Base-by-base conservation (phyloP, 1,140 invertebrate species). In the Drosophila prosaltans region DNA sequence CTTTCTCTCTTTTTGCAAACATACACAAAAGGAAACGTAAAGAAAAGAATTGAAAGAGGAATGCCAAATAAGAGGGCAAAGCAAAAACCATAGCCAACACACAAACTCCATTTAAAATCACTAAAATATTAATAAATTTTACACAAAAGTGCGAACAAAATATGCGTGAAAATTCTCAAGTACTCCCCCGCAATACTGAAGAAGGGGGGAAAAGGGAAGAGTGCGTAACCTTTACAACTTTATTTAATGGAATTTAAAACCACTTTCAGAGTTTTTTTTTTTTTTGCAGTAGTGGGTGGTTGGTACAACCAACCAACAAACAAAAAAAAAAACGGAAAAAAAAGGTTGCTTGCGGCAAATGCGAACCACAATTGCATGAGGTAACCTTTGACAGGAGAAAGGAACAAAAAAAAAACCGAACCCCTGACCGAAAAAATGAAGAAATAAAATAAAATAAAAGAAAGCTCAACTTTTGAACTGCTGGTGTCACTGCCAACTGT, bases 221-320 rank as follows among this genome's bases (percentile, higher is more conserved):
- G 32, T 55, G 73, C 28, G 36, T 63, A 79, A 91, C 82, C 89
- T 74, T 84, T 85, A 91, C 90, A 91, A 91, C 83, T 89, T 82
- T 89, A 91, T 89, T 91, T 91, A 91, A 91, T 91, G 89, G 89
- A 91, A 91, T 91, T 91, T 91, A 91, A 91, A 91, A 91, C 89
- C 89, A 91, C 89, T 91, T 89, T 79, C 41, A 28, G 36, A 28
- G 2, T 51, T 48, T 48, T 45, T 45, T 48, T 48, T 45, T 45
- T 45, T 21, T 48, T 24, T 48, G 45, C 28, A 30, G 28, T 75
- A 72, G 62, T 88, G 70, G 68, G 79, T 81, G 78, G 73, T 70
- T 57, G 63, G 55, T 65, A 51, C 45, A 51, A 51, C 2, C 45
- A 51, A 51, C 45, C 45, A 48, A 48, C 6, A 16, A 16, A 16